phyloP scores from a whole-genome alignment of 2,797 vertebrate species.

The Apogon talboti region DNA sequence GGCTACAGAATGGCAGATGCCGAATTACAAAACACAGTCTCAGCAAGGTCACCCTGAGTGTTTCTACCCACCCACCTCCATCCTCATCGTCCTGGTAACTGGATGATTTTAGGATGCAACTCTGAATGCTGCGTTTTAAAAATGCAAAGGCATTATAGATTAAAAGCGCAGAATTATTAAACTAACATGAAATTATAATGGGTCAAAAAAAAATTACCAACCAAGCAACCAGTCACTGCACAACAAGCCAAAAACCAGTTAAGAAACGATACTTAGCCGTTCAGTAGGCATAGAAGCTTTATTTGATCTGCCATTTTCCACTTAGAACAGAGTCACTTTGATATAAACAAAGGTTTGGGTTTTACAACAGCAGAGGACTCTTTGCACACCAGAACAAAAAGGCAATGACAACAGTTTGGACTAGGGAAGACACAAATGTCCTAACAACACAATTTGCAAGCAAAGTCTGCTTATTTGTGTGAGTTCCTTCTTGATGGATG shows the following conservation, averaged over 20 bases:
- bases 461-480: constrained; percentile 40
- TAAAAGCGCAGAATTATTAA: constrained; percentile 22
- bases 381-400: constrained; percentile 70
- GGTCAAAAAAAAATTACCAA: constrained; percentile 2
- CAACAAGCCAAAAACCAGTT: constrained; percentile 10
- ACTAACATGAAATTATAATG: background rate
- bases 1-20: constrained; percentile 51
- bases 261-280: constrained; percentile 36
- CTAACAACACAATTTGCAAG: constrained; percentile 63
- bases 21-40: constrained; percentile 57
- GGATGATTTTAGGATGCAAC: constrained; percentile 60
- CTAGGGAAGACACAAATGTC: constrained; percentile 64
- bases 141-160: constrained; percentile 4
- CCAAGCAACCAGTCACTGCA: constrained; percentile 15
- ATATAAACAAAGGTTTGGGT: constrained; percentile 63
- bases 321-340: constrained; percentile 75
- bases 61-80: constrained; percentile 60
- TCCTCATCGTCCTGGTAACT: constrained; percentile 77
- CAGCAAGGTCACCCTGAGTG: constrained; percentile 62
- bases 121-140: constrained; percentile 16
- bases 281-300: constrained; percentile 72
- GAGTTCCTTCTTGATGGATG: constrained; percentile 40
- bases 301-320: constrained; percentile 75
- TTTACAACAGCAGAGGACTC: constrained; percentile 78
- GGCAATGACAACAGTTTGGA: constrained; percentile 72